A percentile compares a stretch with the other conserved stretches of the same genome.
phyloP scores from a whole-genome alignment of 1,140 invertebrate genomes.

The Drosophila albomicans region DNA sequence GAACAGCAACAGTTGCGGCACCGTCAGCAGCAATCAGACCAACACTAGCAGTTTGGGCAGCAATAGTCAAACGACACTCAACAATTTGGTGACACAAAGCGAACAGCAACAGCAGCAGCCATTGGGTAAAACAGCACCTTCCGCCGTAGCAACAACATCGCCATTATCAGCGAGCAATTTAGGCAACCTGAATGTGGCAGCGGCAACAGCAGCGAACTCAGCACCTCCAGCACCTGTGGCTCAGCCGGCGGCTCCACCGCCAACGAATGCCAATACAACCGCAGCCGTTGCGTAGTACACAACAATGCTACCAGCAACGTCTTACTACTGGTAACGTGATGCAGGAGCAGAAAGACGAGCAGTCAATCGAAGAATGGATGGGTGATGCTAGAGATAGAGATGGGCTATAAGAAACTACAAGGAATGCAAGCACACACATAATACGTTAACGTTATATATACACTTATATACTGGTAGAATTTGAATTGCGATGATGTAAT shows the following conservation, averaged over 20 bases:
- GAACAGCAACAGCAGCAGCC: conserved; percentile 54
- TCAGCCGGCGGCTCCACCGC: conserved; percentile 64
- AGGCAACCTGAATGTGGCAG: conserved; percentile 45
- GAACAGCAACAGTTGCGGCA: conserved; percentile 83
- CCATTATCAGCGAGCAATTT: conserved; percentile 27
- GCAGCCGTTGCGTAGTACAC: conserved; percentile 84
- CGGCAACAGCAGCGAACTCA: conserved; percentile 36
- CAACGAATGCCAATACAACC: conserved; percentile 77
- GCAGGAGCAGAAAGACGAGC: conserved; percentile 1
- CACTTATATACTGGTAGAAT: conserved; percentile 8
- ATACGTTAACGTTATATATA: background rate
- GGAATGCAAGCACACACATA: conserved; percentile 19
- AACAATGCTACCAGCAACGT: conserved; percentile 74
- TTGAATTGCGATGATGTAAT: conserved; percentile 34
- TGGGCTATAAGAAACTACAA: conserved; percentile 24
- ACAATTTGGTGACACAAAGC: conserved; percentile 40
- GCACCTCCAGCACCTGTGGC: conserved; percentile 44
- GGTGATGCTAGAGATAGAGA: background rate
- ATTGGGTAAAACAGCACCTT: conserved; percentile 52
- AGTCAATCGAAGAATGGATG: conserved; percentile 2
- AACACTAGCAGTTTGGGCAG: conserved; percentile 67
- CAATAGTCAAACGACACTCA: conserved; percentile 52
- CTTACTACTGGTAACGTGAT: conserved; percentile 67
- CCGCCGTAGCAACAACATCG: conserved; percentile 22
- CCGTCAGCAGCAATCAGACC: conserved; percentile 78